Evolutionary conservation across 1,140 invertebrate species (phyloP).

Genomic region (Bombyx mandarina): DNA sequence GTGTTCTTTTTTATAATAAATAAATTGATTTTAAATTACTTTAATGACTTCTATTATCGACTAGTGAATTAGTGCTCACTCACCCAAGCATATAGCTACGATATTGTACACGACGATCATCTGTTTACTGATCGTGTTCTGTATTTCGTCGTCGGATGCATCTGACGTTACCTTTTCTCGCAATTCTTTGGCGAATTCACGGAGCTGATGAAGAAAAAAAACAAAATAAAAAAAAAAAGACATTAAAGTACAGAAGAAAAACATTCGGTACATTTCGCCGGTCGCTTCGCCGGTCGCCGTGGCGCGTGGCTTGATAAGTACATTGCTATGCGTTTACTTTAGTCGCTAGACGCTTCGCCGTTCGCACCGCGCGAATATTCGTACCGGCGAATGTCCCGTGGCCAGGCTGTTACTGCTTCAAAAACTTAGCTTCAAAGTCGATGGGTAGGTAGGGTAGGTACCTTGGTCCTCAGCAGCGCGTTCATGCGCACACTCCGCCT

Average conservation of each 20-base stretch:
- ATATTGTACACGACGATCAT: constrained; percentile 86
- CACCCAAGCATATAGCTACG: constrained; percentile 62
- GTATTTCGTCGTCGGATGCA: constrained; percentile 70
- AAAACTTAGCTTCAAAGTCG: no score
- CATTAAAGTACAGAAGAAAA: neutral
- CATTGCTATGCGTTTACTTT: no score
- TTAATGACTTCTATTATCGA: no score
- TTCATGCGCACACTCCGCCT: constrained; percentile 83
- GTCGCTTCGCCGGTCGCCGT: no score
- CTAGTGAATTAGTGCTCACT: no score
- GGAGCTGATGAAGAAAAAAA: constrained; percentile 70
- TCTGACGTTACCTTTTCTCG: constrained; percentile 74
- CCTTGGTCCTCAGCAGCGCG: constrained; percentile 84
- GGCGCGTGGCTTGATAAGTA: no score
- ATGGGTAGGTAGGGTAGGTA: constrained; percentile 31
- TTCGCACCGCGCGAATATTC: no score
- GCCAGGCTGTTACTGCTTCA: no score
- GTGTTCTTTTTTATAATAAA: no score
- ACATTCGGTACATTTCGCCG: neutral
- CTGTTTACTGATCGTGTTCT: constrained; percentile 75
- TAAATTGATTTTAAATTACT: no score
- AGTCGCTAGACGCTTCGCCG: no score
- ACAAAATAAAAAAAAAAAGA: neutral
- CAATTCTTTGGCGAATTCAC: constrained; percentile 85
- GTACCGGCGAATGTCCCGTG: no score